Evolutionary conservation across 2,888 invertebrate species (phyloP).

Genomic region (Agrochola circellaris): DNA sequence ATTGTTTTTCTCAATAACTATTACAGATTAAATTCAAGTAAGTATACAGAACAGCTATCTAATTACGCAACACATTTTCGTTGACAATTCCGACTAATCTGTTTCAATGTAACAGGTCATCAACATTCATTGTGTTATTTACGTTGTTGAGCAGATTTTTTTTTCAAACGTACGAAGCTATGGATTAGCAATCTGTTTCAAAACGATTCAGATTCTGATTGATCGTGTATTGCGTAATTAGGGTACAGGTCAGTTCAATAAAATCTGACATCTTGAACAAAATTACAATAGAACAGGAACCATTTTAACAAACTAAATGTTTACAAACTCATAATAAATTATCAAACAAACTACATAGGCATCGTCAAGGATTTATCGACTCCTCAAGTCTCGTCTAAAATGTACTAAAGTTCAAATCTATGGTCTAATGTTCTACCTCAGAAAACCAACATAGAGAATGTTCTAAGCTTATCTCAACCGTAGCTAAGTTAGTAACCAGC

Average conservation of each 20-base stretch:
- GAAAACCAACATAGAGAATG: conserved; percentile 24
- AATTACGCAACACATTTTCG: too few species aligned
- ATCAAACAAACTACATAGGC: conserved; percentile 20
- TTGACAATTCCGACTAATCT: too few species aligned
- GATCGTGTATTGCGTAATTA: too few species aligned
- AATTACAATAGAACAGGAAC: conserved; percentile 21
- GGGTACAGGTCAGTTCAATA: background rate
- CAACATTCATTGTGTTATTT: too few species aligned
- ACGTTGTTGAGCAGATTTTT: too few species aligned
- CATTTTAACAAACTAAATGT: conserved; percentile 19
- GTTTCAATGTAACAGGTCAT: too few species aligned
- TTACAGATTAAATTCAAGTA: background rate
- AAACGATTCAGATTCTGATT: too few species aligned
- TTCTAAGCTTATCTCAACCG: background rate
- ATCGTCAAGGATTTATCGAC: conserved; percentile 34
- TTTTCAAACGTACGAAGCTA: too few species aligned
- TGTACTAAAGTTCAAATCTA: conserved; percentile 39
- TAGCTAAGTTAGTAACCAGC: background rate
- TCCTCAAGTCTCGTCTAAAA: conserved; percentile 39
- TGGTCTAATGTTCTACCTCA: conserved; percentile 26
- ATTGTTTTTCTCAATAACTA: background rate
- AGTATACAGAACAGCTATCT: background rate
- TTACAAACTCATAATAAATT: conserved; percentile 21
- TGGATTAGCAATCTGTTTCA: too few species aligned
- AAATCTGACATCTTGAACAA: background rate